Conservation (phyloP, 2,888 invertebrate genomes). For the Neocrepidodera transversa region DNA sequence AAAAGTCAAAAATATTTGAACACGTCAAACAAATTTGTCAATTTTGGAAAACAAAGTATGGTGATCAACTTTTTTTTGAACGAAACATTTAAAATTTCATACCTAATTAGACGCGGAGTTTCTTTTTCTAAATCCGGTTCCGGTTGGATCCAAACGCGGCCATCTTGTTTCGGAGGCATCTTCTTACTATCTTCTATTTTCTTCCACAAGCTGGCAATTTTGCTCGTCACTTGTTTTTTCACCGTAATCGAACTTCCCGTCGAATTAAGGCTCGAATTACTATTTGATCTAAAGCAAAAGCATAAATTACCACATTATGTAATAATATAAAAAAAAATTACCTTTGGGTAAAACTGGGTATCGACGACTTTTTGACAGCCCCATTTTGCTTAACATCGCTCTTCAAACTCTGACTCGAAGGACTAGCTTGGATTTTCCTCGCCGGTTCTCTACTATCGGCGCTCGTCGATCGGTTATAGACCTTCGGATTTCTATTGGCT, state of each 20-base stretch:
- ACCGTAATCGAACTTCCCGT: constrained; percentile 57
- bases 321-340: constrained; percentile 14
- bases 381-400: constrained; percentile 54
- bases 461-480: constrained; percentile 57
- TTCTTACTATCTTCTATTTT: constrained; percentile 75
- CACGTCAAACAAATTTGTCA: too few species aligned
- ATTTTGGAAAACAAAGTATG: too few species aligned
- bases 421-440: constrained; percentile 61
- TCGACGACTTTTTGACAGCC: constrained; percentile 51
- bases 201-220: constrained; percentile 82
- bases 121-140: constrained; percentile 52
- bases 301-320: not conserved
- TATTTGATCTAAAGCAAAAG: constrained; percentile 60
- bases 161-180: constrained; percentile 62
- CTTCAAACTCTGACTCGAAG: constrained; percentile 66
- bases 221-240: constrained; percentile 74
- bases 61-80: too few species aligned
- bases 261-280: constrained; percentile 65
- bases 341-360: constrained; percentile 50
- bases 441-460: constrained; percentile 54
- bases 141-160: constrained; percentile 54
- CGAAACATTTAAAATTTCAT: too few species aligned
- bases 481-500: constrained; percentile 42
- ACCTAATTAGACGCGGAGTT: constrained; percentile 61
- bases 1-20: too few species aligned